Conservation (phyloP, 2,797 vertebrate genomes). For the Lophura swinhoii region DNA sequence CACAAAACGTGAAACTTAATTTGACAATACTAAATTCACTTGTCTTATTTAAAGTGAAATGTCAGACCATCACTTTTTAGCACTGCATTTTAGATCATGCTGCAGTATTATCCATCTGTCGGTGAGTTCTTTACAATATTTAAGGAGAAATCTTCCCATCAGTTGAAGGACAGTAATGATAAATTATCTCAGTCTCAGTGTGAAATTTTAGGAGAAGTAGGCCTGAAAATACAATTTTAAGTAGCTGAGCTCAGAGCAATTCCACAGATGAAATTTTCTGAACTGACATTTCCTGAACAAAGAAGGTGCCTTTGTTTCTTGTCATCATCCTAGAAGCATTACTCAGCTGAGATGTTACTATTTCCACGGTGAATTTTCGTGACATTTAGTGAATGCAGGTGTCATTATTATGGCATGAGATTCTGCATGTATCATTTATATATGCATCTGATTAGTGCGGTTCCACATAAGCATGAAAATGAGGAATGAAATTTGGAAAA, state of each 20-base stretch:
- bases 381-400: background rate
- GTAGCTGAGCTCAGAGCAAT: background rate
- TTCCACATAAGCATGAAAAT: background rate
- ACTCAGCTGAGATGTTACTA: background rate
- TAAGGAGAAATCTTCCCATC: background rate
- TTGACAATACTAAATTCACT: constrained; percentile 6
- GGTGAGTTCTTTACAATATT: constrained; percentile 5
- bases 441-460: background rate
- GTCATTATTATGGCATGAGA: background rate
- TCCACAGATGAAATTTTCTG: background rate
- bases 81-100: background rate
- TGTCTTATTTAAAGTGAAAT: background rate
- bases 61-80: background rate
- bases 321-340: background rate
- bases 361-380: background rate
- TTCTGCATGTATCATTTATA: background rate
- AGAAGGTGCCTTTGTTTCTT: background rate
- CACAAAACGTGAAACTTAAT: constrained; percentile 7
- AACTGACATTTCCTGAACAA: background rate
- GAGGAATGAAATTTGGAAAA: background rate
- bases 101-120: background rate
- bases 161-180: background rate
- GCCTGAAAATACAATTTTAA: background rate
- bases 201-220: background rate
- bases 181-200: background rate